Conservation (phyloP, 2,113 vertebrate species). For the Nerophis lumbriciformis region DNA sequence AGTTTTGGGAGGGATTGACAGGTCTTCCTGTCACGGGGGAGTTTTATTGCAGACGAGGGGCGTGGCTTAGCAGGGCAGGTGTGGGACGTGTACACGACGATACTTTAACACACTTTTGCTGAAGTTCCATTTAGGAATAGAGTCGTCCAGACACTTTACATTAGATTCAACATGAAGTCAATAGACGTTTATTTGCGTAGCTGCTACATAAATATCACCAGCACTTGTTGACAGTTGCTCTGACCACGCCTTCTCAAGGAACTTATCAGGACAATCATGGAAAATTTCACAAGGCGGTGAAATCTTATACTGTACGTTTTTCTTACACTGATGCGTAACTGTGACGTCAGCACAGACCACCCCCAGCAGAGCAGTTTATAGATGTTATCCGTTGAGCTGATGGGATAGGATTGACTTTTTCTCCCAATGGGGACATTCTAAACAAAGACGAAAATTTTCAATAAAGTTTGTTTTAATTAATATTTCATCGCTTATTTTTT, state of each 20-base stretch:
- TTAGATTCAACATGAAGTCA: neutral
- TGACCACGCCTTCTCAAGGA: slow-evolving; percentile 30
- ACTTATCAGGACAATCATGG: neutral
- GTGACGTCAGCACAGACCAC: slow-evolving; percentile 1
- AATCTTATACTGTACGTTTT: neutral
- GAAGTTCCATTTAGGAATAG: too few species aligned
- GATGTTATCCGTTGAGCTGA: too few species aligned
- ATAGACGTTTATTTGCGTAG: neutral
- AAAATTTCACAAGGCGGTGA: slow-evolving; percentile 17
- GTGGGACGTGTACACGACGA: slow-evolving; percentile 29
- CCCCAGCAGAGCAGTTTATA: neutral
- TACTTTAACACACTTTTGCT: neutral
- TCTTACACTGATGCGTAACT: neutral
- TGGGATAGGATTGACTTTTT: too few species aligned
- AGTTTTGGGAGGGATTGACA: slow-evolving; percentile 50
- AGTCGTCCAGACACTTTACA: too few species aligned
- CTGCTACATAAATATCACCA: neutral
- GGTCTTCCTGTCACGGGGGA: slow-evolving; percentile 54
- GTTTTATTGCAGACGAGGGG: slow-evolving; percentile 48
- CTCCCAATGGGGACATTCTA: too few species aligned
- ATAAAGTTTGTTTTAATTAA: too few species aligned
- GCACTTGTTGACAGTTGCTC: slow-evolving; percentile 12
- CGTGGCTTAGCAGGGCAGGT: slow-evolving; percentile 49
- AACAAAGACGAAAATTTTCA: too few species aligned
- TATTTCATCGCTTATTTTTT: too few species aligned